phyloP scores from a whole-genome alignment of 2,797 vertebrate species.

The Sebastes nivosus region DNA sequence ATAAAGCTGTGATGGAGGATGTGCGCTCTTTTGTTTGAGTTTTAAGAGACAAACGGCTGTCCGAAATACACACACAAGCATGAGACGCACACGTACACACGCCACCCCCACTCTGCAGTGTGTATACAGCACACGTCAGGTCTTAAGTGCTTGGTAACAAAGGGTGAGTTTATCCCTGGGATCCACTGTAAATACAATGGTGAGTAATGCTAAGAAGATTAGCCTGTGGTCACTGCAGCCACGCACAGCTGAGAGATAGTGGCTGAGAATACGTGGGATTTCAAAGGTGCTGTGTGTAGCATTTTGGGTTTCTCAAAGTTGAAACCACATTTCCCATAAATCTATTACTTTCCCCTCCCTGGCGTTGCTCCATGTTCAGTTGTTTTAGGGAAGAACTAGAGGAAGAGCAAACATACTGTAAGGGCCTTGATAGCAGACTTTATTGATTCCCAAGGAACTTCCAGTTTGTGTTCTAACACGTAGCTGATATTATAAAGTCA shows the following conservation, averaged over 20 bases:
- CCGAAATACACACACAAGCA: conserved; percentile 38
- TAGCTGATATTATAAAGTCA: not conserved
- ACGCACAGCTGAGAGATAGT: conserved; percentile 25
- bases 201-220: conserved; percentile 63
- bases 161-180: conserved; percentile 69
- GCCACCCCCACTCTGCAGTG: conserved; percentile 28
- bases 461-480: not conserved
- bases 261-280: not conserved
- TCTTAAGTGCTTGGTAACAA: conserved; percentile 77
- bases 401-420: not conserved
- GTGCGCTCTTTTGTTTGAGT: conserved; percentile 73
- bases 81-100: conserved; percentile 19
- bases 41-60: conserved; percentile 67
- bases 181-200: conserved; percentile 72
- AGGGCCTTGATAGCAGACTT: not conserved
- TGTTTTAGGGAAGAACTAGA: not conserved
- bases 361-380: not conserved
- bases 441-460: not conserved
- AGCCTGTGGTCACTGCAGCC: conserved; percentile 39
- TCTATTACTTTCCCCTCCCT: not conserved
- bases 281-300: conserved; percentile 1
- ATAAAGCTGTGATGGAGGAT: conserved; percentile 74
- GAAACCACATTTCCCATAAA: conserved; percentile 22
- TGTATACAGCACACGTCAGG: conserved; percentile 68
- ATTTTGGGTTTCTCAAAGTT: conserved; percentile 3